Base-by-base conservation (phyloP, 2,888 invertebrate genomes). In the Lysandra bellargus region DNA sequence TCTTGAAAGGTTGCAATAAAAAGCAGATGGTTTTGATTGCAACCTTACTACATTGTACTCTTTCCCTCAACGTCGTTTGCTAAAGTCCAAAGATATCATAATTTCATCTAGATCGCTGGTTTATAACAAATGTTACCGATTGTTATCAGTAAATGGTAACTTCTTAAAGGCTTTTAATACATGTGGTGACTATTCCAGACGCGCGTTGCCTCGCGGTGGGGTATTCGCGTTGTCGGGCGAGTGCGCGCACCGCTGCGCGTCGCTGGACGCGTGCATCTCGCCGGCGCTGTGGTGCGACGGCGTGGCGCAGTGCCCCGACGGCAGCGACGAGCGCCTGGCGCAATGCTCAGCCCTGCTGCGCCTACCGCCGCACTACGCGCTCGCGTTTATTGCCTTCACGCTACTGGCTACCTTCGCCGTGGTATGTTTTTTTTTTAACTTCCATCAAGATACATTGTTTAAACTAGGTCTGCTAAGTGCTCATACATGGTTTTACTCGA, bases 241-340 rank as follows among this genome's bases (percentile, higher is more conserved):
- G 84, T 98, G 98, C 86, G 95, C 95, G 82, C 96, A 96, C 89
- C 95, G 96, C 75, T 98, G 98, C 87, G 96, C 97, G 3, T 97
- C 97, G 79, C 90, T 98, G 82, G 97, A 97, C 87, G 98, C 97
- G 17, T 98, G 98, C 89, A 97, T 98, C 82, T 96, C 97, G 85
- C 95, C 96, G 0, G 96, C 96, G 76, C 95, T 98, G 79, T 97
- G 98, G 97, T 98, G 98, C 86, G 97, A 98, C 85, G 97, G 97
- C 30, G 90, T 96, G 61, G 91, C 95, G 78, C 97, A 98, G 88
- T 98, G 98, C 86, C 98, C 98, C 12, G 96, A 96, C 2, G 97
- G 97, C 0, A 96, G 96, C 83, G 98, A 98, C 90, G 97, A 98
- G 90, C 96, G 97, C 5, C 95, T 97, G 81, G 95, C 97, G 17